Evolutionary conservation across 2,797 vertebrate genomes (phyloP).

Genomic region (Tadarida brasiliensis): DNA sequence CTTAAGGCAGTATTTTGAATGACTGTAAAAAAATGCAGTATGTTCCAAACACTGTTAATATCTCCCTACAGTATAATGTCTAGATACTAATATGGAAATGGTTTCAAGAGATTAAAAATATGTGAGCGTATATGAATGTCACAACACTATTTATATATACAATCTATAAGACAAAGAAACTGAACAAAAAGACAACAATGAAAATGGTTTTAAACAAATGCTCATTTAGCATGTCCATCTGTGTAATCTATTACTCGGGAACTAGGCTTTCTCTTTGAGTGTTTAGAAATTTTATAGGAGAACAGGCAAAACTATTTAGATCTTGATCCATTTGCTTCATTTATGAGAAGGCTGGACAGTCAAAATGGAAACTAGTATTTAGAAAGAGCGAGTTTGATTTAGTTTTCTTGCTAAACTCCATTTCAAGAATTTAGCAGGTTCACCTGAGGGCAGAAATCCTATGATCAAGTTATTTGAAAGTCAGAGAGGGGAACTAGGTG

Average conservation of each 20-base stretch:
- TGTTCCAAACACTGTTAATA: constrained; percentile 58
- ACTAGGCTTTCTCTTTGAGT: background rate
- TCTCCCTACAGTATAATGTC: constrained; percentile 47
- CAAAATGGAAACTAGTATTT: constrained; percentile 26
- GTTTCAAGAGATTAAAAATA: constrained; percentile 60
- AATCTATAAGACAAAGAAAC: background rate
- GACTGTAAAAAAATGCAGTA: constrained; percentile 57
- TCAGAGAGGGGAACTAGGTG: background rate
- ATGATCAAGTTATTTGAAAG: constrained; percentile 36
- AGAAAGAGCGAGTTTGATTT: background rate
- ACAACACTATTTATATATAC: background rate
- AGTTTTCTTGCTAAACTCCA: background rate
- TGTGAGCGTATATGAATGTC: background rate
- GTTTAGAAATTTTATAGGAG: background rate
- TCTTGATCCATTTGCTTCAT: constrained; percentile 28
- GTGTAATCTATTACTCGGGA: background rate
- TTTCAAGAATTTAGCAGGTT: constrained; percentile 19
- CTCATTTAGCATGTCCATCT: background rate
- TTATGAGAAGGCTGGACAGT: background rate
- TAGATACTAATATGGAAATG: constrained; percentile 45
- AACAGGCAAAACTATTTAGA: background rate
- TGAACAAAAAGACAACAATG: background rate
- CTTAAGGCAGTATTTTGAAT: constrained; percentile 59
- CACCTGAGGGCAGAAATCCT: constrained; percentile 9
- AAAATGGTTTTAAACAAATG: background rate